phyloP scores from a whole-genome alignment of 2,797 vertebrate genomes.

The Peromyscus aztecus region DNA sequence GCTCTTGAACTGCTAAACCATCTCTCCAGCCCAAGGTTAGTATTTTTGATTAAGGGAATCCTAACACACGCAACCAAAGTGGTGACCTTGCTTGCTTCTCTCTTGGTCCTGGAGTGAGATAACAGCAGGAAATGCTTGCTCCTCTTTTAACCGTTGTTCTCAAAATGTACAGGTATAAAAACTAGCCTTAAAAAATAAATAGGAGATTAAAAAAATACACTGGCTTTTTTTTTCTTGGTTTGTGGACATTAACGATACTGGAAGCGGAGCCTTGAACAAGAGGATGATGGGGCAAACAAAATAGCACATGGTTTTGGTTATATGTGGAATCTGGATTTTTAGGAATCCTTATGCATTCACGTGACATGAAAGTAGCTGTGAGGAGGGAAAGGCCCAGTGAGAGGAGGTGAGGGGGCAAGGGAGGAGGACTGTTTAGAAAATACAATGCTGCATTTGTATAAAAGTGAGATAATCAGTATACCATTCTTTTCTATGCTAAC shows the following conservation, averaged over 20 bases:
- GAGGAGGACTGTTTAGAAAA: background rate
- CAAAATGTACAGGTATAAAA: background rate
- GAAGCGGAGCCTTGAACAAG: background rate
- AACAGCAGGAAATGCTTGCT: background rate
- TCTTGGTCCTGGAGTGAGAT: background rate
- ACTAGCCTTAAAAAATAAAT: background rate
- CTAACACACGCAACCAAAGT: background rate
- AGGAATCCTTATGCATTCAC: background rate
- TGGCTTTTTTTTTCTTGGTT: background rate
- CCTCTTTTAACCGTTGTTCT: background rate
- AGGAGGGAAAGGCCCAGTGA: background rate
- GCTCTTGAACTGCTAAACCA: background rate
- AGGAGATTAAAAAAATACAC: background rate
- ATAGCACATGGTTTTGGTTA: background rate
- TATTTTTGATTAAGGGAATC: background rate
- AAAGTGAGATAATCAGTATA: background rate
- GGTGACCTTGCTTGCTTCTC: background rate
- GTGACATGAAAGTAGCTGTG: background rate
- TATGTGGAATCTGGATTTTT: background rate
- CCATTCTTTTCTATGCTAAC: background rate
- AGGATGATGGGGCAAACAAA: background rate
- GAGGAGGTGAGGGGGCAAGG: too few relatives aligned
- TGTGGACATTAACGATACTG: background rate
- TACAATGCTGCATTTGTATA: background rate
- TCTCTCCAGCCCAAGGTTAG: background rate